Base-by-base conservation (phyloP, 2,888 invertebrate genomes). In the Eristalis intricaria region DNA sequence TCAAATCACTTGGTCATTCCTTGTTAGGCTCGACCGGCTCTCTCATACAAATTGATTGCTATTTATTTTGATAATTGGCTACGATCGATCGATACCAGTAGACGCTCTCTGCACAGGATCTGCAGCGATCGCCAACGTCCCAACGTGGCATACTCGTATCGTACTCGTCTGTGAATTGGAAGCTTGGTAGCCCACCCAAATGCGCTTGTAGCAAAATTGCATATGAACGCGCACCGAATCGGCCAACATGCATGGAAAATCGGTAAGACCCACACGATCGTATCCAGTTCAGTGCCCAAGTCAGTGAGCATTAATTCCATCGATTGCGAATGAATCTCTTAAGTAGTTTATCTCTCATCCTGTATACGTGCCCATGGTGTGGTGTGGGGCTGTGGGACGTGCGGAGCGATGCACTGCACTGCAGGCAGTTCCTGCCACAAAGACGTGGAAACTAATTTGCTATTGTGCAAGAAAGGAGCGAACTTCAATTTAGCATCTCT, bases 401-500 rank as follows among this genome's bases (percentile, higher is more conserved):
- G 29, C 4, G 22, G 22, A 63, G 61, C 13, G 19, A 10, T 23
- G 56, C 40, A 73, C 58, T 69, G 50, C 50, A 83, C 87, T 80
- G 78, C 75, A 87, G 87, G 87, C 87, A 87, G 50, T 87, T 87
- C 84, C 79, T 84, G 87, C 73, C 70, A 78, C 63, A 63, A 71
- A 84, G 63, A 43, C 64, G 71, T 84, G 68, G 79, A 87, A 87
- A 87, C 87, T 87, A 87, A 87, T 87, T 87, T 87, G 86, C 65
- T 79, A 66, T 87, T 87, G 86, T 79, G 86, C 65, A 83, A 63
- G 61, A 83, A 70, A 87, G 84, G 73, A 79, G 83, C 73, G 68
- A 92, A 92, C 92, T 92, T 92, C 92, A 92, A 92, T 92, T 92
- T 92, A 91, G 19, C 50, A 91, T 91, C 92, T 92, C 92, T 91